Percentiles rank a stretch among this genome's conserved stretches.
Conservation (phyloP, 30 jellyfish, hydroid and myxozoan species). For the Sanderia malayensis region DNA sequence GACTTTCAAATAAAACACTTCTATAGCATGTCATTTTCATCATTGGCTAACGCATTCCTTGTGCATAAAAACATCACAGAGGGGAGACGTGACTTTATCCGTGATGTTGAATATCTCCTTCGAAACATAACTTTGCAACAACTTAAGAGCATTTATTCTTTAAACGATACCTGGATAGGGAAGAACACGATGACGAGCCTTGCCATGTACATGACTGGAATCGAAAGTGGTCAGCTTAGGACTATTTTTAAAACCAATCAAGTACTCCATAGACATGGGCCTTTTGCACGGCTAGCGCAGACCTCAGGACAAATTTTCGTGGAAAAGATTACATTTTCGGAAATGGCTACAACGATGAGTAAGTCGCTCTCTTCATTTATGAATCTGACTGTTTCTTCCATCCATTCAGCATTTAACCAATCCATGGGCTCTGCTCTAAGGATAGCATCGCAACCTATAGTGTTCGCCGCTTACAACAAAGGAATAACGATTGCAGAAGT, state of each 20-base stretch:
- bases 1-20: background rate
- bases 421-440: background rate
- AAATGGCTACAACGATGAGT: background rate
- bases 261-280: too few relatives aligned
- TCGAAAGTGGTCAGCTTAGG: background rate
- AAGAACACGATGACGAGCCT: background rate
- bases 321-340: background rate
- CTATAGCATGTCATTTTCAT: background rate
- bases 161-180: background rate
- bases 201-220: background rate
- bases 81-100: background rate
- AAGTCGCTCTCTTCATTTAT: background rate
- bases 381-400: background rate
- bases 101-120: background rate
- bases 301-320: too few relatives aligned
- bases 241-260: too few relatives aligned
- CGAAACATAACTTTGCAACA: background rate
- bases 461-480: conserved; percentile 14
- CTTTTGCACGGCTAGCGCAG: too few relatives aligned
- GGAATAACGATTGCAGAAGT: conserved; percentile 21
- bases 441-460: conserved; percentile 24
- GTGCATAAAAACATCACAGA: background rate
- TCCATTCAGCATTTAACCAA: background rate
- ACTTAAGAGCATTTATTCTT: background rate
- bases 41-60: background rate